Conservation (phyloP, 2,113 vertebrate species). For the Mormyrus iriodes region DNA sequence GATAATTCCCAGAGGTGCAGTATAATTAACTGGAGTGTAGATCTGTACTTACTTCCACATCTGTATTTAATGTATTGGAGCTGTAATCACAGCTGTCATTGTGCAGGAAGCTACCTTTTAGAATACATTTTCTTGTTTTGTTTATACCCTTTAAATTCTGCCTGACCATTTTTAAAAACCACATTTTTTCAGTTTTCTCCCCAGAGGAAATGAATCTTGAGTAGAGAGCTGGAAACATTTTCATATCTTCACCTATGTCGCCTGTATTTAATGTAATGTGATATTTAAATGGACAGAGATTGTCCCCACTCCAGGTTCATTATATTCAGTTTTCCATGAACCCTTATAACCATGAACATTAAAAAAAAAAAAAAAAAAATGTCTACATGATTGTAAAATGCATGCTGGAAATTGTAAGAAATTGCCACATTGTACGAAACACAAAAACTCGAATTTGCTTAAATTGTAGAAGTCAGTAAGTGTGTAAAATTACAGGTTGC, state of each 20-base stretch:
- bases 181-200: not conserved
- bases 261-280: not conserved
- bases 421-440: not conserved
- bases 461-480: not conserved
- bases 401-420: not conserved
- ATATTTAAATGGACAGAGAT: not conserved
- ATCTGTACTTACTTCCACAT: not conserved
- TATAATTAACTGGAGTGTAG: conserved; percentile 12
- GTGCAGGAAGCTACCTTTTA: not conserved
- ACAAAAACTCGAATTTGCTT: not conserved
- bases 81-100: conserved; percentile 6
- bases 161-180: not conserved
- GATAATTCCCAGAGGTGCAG: conserved; percentile 8
- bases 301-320: not conserved
- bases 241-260: not conserved
- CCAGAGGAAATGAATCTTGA: not conserved
- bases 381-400: not conserved
- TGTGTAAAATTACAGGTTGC: not conserved
- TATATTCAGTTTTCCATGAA: not conserved
- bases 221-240: not conserved
- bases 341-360: not conserved
- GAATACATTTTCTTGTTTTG: not conserved
- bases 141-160: not conserved
- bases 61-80: conserved; percentile 11
- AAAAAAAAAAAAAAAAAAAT: not conserved